These are phyloP conservation scores for Ichneumon xanthorius DNA, from an alignment of 2,888 invertebrate genomes.

Conservation along the genomic window DNA sequence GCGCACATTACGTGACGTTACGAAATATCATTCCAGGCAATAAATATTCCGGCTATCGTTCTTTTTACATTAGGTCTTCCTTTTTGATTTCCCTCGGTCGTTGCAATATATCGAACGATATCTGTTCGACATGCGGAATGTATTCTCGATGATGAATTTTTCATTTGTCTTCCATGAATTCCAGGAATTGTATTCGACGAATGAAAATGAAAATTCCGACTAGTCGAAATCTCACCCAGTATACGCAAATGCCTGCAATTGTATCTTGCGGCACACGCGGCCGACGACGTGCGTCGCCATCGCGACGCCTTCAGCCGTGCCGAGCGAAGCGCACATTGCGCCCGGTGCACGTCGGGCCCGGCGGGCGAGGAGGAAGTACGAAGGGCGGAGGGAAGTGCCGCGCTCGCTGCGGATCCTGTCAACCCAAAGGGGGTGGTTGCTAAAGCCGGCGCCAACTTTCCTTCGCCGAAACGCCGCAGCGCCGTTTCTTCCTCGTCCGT, in stretches of 20 bases:
- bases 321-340: slow-evolving; percentile 50
- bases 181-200: no score
- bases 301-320: slow-evolving; percentile 31
- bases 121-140: no score
- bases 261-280: not conserved
- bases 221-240: not conserved
- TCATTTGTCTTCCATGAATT: no score
- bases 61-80: no score
- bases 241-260: slow-evolving; percentile 13
- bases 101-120: not conserved
- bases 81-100: no score
- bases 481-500: slow-evolving; percentile 41
- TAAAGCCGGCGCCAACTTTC: slow-evolving; percentile 65
- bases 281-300: slow-evolving; percentile 35
- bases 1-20: no score
- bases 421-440: slow-evolving; percentile 48
- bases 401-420: slow-evolving; percentile 55
- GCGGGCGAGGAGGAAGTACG: slow-evolving; percentile 1
- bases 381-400: slow-evolving; percentile 19
- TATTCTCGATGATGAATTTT: no score
- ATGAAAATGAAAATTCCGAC: not conserved
- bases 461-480: slow-evolving; percentile 51
- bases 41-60: no score
- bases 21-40: no score
- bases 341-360: slow-evolving; percentile 19